Percentiles rank a stretch among this genome's conserved stretches.
These are phyloP conservation scores for Anastrepha obliqua DNA, from an alignment of 1,140 invertebrate species.

Conservation along the genomic window DNA sequence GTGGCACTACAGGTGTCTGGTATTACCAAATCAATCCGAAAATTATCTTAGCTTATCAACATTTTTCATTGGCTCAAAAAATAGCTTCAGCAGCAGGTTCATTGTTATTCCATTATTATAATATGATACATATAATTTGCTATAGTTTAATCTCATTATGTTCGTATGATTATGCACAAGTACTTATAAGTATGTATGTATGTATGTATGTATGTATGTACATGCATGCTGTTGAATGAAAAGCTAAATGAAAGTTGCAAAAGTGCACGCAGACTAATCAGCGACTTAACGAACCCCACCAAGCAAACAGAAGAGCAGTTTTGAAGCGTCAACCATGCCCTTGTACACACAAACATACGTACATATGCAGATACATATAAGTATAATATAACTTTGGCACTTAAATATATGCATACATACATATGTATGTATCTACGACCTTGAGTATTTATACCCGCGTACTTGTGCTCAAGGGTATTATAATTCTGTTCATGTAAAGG, in stretches of 20 bases:
- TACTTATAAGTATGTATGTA: not conserved
- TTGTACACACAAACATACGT: not conserved
- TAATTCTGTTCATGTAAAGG: no score
- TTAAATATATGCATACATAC: no score
- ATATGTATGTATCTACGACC: no score
- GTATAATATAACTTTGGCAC: not conserved
- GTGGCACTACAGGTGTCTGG: no score
- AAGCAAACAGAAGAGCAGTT: not conserved
- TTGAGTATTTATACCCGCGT: no score
- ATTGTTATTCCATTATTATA: not conserved
- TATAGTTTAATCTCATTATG: not conserved
- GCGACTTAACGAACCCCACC: not conserved
- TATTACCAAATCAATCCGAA: no score
- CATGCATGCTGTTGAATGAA: not conserved
- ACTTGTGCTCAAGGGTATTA: no score
- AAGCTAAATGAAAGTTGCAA: conserved; percentile 35
- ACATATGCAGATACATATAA: not conserved
- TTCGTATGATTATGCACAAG: no score
- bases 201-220: not conserved
- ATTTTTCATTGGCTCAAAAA: no score
- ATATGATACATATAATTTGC: not conserved
- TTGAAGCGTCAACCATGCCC: not conserved
- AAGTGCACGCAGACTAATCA: not conserved
- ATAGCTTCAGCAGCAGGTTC: not conserved
- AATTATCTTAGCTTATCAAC: no score